Conservation (phyloP, 1,140 invertebrate genomes). For the Ceratina japonica region DNA sequence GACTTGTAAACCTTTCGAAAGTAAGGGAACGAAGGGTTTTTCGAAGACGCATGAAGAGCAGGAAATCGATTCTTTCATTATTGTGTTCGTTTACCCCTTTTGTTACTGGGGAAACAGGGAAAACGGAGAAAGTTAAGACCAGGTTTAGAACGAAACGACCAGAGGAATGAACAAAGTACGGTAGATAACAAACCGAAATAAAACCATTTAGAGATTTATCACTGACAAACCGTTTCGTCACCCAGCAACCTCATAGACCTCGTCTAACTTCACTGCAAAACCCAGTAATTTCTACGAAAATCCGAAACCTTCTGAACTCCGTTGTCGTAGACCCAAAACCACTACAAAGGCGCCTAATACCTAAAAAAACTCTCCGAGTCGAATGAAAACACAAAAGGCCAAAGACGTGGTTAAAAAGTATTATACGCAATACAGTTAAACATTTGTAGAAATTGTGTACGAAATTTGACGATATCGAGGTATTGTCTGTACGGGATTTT, state of each 20-base stretch:
- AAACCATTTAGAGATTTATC: slow-evolving; percentile 29
- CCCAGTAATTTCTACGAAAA: slow-evolving; percentile 10
- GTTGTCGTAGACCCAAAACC: slow-evolving; percentile 19
- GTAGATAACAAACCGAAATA: slow-evolving; percentile 42
- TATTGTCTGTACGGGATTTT: no score
- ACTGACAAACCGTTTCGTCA: not conserved
- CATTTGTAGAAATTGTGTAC: no score
- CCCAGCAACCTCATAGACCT: no score
- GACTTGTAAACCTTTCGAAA: not conserved
- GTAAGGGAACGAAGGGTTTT: not conserved
- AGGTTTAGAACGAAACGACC: not conserved
- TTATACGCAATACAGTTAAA: no score
- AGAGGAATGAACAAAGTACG: not conserved
- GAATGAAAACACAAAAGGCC: not conserved
- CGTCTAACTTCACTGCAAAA: not conserved
- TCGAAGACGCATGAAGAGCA: not conserved
- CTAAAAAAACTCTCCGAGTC: not conserved
- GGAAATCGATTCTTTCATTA: not conserved
- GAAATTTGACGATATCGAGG: no score
- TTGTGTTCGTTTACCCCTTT: slow-evolving; percentile 20
- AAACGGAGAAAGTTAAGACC: no score
- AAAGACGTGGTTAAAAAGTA: not conserved
- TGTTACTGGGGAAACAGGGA: no score
- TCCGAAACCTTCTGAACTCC: not conserved
- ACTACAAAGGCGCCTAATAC: not conserved